Evolutionary conservation across 1,140 invertebrate species (phyloP), one percentile per base, ranked within the genome.

Genomic region (Aphelinus certus): DNA sequence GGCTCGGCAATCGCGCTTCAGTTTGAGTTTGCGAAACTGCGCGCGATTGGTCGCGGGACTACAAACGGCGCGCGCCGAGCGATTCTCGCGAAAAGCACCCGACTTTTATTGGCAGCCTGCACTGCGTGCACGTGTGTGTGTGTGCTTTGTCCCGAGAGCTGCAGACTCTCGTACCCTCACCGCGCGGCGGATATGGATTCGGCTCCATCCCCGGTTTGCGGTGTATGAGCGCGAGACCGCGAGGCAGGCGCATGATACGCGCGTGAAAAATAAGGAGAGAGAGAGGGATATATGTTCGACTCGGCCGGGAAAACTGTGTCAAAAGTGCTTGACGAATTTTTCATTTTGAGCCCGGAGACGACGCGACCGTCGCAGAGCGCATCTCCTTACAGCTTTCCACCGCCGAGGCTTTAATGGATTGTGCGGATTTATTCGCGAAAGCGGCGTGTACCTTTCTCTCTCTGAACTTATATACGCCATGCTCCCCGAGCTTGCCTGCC

Each of bases 311-410:
- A 26, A 75, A 75, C 68, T 71, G 47, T 70, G 60, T 70, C 68
- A 60, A 58, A 71, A 60, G 26, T 63, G 57, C 56, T 63, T 69
- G 74, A 75, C 62, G 49, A 58, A 75, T 75, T 71, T 70, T 71
- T 71, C 56, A 73, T 73, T 67, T 48, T 7, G 48, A 7, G n/a
- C 9, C 7, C 48, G 43, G 55, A 51, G 45, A 7, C 42, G 42
- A 49, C 2, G 10, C 53, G 26, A 2, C 46, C 43, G 3, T 42
- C 9, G 2, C n/a, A 26, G 6, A 3, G 7, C 3, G 58, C 58
- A 42, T 26, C 26, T 26, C 26, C 26, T 26, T 26, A 26, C 26
- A 26, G 26, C 26, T 26, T 26, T 26, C 26, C 26, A 26, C 26
- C 26, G 26, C 26, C 3, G 58, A 2, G 58, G 6, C 2, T 43